Base-by-base conservation (phyloP, 2,888 invertebrate genomes). In the Oxytorus armatus region DNA sequence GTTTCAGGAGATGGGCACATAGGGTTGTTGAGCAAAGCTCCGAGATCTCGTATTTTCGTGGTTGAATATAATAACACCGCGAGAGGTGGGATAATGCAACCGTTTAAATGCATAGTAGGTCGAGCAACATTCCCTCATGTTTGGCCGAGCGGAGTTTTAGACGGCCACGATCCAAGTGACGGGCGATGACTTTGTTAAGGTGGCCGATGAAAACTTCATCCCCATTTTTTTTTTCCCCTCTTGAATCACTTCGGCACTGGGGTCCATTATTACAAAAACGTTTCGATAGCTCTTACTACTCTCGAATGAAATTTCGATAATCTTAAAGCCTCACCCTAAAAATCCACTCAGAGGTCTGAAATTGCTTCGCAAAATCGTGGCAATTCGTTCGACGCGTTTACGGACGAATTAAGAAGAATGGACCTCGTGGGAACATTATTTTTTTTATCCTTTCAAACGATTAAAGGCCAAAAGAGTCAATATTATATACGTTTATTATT, bases 91-190 rank as follows among this genome's bases (percentile, higher is more conserved):
- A 85, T 88, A 88, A 88, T 88, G 84, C 85, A 82, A 83, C 87
- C 87, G 87, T 90, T 90, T 90, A 90, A 90, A 90, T 90, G 90
- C 90, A 90, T 90, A 88, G 89, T 90, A 3, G 86, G 88, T 85
- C 84, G 85, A 33, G 53, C 51, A 81, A 85, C 86, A 87, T 89
- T 87, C 85, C 77, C 84, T 87, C 85, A 87, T 79, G 70, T 59
- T n/a, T 59, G 47, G 84, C 79, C 86, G 85, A 89, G 86, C 86
- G 84, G 33, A 75, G 68, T 70, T 72, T 39, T 51, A 70, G 53
- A 51, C 36, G 65, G 36, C 42, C 66, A 61, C n/a, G 53, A 63
- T 65, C 63, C 53, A 66, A 68, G 66, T 53, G 33, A 29, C 23
- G 47, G 36, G 69, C 16, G 29, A 65, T 25, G 25, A 25, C 42